These are phyloP conservation scores for Melanotaenia trifasciata DNA, from an alignment of 2,797 vertebrate species.

Conservation along the genomic window DNA sequence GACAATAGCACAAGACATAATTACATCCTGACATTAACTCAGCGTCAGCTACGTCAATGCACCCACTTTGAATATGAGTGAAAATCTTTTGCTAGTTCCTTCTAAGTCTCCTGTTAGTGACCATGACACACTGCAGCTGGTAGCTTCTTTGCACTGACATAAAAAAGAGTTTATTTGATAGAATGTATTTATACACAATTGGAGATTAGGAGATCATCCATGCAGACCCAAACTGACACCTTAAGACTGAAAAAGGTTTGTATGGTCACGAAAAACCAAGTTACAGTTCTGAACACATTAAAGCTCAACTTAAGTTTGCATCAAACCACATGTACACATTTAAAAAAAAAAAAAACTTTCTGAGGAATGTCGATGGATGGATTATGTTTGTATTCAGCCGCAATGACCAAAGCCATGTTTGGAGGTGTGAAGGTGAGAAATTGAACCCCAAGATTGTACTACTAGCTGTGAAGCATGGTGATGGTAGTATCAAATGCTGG, in stretches of 20 bases:
- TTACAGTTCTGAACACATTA: too few relatives aligned
- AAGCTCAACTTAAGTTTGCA: too few relatives aligned
- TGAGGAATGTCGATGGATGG: too few relatives aligned
- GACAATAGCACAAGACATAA: too few relatives aligned
- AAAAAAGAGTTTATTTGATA: too few relatives aligned
- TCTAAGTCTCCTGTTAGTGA: background rate
- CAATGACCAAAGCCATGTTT: background rate
- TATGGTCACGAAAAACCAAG: background rate
- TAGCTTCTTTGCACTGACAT: too few relatives aligned
- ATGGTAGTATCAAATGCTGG: background rate
- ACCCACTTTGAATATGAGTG: background rate
- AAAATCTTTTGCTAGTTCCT: background rate
- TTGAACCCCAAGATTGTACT: background rate
- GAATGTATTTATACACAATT: background rate
- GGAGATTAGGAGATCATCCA: background rate
- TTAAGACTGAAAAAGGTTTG: background rate
- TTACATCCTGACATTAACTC: background rate
- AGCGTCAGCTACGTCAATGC: too few relatives aligned
- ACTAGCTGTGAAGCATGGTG: too few relatives aligned
- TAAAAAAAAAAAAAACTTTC: too few relatives aligned
- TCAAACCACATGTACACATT: too few relatives aligned
- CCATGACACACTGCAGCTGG: background rate
- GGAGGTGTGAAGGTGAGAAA: background rate
- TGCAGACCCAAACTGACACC: background rate
- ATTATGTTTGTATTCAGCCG: background rate